Evolutionary conservation across 1,140 invertebrate genomes (phyloP).

Genomic region (Leptinotarsa defecta): DNA sequence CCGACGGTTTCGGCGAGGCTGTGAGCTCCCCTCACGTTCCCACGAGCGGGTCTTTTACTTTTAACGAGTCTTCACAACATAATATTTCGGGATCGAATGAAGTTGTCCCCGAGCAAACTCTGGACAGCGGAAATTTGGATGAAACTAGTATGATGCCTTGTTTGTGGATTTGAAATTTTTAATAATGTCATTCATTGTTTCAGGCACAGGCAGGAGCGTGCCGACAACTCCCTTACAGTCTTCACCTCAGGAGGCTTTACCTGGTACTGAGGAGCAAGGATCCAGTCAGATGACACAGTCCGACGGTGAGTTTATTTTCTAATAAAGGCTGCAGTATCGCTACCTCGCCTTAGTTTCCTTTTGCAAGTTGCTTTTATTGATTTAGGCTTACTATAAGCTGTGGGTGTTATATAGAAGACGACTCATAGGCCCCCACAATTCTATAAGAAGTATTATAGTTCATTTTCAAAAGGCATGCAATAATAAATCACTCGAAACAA

Average conservation of each 20-base stretch:
- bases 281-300: slow-evolving; percentile 43
- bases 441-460: too few species aligned
- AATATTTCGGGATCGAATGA: slow-evolving; percentile 42
- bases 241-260: slow-evolving; percentile 62
- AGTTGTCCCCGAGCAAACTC: slow-evolving; percentile 51
- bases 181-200: slow-evolving; percentile 43
- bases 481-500: too few species aligned
- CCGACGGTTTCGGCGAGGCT: slow-evolving; percentile 89
- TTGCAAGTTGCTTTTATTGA: too few species aligned
- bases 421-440: too few species aligned
- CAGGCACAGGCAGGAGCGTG: slow-evolving; percentile 68
- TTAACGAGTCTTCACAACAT: slow-evolving; percentile 61
- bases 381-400: too few species aligned
- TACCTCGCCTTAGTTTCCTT: too few species aligned
- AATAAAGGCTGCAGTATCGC: too few species aligned
- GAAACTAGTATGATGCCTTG: slow-evolving; percentile 24
- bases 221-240: slow-evolving; percentile 75
- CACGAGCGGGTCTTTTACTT: slow-evolving; percentile 70
- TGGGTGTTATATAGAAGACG: too few species aligned
- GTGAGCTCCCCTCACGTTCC: slow-evolving; percentile 86
- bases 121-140: slow-evolving; percentile 37
- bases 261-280: slow-evolving; percentile 47
- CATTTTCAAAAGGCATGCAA: too few species aligned
- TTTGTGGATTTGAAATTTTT: slow-evolving; percentile 34
- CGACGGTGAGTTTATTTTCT: slow-evolving; percentile 52